Evolutionary conservation across 2,797 vertebrate genomes (phyloP).

Genomic region (Garrulus glandarius): DNA sequence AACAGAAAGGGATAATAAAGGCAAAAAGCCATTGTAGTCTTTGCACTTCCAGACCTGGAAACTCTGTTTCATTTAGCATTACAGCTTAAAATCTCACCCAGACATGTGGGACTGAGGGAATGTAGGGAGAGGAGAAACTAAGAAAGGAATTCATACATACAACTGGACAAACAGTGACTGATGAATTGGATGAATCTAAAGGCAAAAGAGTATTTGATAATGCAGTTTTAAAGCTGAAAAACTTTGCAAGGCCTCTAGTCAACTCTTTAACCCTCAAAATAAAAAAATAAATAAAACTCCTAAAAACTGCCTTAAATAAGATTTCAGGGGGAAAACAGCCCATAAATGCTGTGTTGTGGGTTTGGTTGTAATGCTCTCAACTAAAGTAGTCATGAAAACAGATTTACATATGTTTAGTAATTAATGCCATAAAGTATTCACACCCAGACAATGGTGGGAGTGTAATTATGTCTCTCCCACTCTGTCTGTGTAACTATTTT

Average conservation of each 20-base stretch:
- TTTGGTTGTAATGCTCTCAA: background rate
- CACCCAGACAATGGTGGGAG: constrained; percentile 28
- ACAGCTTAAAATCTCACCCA: background rate
- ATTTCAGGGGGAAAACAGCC: background rate
- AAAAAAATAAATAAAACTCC: background rate
- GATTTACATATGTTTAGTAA: constrained; percentile 48
- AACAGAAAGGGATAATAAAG: background rate
- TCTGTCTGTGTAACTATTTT: constrained; percentile 50
- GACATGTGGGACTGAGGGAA: accelerated
- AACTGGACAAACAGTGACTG: background rate
- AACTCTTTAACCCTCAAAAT: background rate
- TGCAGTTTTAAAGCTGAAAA: background rate
- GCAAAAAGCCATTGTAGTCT: background rate
- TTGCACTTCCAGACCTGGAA: background rate
- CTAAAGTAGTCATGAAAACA: constrained; percentile 6
- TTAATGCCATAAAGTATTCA: constrained; percentile 40
- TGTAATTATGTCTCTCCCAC: constrained; percentile 16
- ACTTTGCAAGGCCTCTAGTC: background rate
- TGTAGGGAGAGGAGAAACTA: background rate
- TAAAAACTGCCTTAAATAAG: background rate
- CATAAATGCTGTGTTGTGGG: background rate
- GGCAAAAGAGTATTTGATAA: background rate
- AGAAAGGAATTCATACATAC: background rate
- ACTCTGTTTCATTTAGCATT: background rate
- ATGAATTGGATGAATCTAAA: background rate